phyloP scores from a whole-genome alignment of 2,888 invertebrate genomes.

The Hipparchia sbordonii region DNA sequence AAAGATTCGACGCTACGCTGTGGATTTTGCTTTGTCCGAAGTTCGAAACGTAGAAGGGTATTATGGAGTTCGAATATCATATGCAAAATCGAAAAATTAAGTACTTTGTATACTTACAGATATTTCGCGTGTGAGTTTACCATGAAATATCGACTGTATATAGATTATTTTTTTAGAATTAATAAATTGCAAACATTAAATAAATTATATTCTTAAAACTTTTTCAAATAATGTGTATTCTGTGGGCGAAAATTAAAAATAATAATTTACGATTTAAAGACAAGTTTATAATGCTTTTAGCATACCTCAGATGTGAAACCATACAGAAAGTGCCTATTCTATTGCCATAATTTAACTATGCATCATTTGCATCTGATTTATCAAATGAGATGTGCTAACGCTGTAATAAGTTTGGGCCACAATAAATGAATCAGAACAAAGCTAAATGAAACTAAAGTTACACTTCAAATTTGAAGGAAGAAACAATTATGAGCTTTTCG shows the following conservation, averaged over 20 bases:
- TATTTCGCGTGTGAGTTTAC: conserved; percentile 39
- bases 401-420: no score
- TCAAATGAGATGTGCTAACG: no score
- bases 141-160: conserved; percentile 43
- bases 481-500: no score
- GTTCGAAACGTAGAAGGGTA: not conserved
- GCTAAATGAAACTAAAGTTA: no score
- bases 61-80: conserved; percentile 16
- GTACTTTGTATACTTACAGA: conserved; percentile 43
- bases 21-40: not conserved
- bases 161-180: conserved; percentile 43
- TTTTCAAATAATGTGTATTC: conserved; percentile 3
- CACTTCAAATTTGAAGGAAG: no score
- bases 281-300: no score
- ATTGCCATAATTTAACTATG: no score
- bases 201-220: conserved; percentile 7
- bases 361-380: no score
- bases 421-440: no score
- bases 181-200: conserved; percentile 27
- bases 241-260: conserved; percentile 1
- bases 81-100: conserved; percentile 31
- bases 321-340: no score
- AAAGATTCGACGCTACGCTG: not conserved
- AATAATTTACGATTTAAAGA: no score
- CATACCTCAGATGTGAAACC: no score